phyloP scores from a whole-genome alignment of 1,140 invertebrate genomes.

The Paraescarpia echinospica region DNA sequence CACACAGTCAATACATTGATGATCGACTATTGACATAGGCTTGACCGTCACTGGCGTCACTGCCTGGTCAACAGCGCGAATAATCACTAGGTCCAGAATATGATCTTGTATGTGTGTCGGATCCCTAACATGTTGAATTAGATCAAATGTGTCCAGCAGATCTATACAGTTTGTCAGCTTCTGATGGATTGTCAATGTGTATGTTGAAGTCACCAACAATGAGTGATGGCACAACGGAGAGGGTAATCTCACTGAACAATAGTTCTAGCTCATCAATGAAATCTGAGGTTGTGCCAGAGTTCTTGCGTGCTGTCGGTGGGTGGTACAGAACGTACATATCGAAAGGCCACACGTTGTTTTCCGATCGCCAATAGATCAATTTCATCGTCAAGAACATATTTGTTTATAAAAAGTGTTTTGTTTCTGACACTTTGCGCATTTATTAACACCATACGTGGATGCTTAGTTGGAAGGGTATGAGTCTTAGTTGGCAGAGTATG shows the following conservation, averaged over 20 bases:
- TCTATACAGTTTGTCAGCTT: neutral
- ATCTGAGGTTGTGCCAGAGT: neutral
- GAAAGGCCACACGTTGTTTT: neutral
- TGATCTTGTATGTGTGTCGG: neutral
- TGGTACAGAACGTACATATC: neutral
- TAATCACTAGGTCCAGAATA: neutral
- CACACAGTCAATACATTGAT: neutral
- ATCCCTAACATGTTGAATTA: neutral
- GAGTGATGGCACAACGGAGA: neutral
- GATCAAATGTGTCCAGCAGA: neutral
- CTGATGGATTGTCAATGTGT: neutral
- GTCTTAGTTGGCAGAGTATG: too few species aligned
- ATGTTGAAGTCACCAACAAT: too few species aligned
- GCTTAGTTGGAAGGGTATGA: too few species aligned
- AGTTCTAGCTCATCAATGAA: neutral
- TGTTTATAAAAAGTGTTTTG: too few species aligned
- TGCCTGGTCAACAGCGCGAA: neutral
- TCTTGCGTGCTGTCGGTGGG: neutral
- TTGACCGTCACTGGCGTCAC: neutral
- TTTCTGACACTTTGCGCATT: too few species aligned
- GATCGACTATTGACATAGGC: neutral
- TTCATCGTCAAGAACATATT: too few species aligned
- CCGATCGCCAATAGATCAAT: neutral
- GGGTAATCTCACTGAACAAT: neutral
- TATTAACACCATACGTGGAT: too few species aligned